phyloP scores from a whole-genome alignment of 1,140 invertebrate species.

The Hycleus phaleratus region DNA sequence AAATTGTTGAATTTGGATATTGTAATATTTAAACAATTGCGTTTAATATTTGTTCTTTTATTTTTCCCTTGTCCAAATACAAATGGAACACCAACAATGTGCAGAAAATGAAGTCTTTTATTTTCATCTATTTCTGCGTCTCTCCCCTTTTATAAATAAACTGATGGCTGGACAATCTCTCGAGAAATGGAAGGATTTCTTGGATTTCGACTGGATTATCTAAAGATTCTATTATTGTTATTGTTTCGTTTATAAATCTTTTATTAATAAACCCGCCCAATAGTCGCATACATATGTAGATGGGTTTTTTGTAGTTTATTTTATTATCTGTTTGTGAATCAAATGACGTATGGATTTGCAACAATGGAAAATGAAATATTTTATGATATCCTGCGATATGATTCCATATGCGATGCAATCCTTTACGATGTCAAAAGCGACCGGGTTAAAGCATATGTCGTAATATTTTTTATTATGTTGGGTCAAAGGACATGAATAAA shows the following conservation, averaged over 20 bases:
- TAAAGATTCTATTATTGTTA: background rate
- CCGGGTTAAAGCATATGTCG: conserved; percentile 10
- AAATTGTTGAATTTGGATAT: conserved; percentile 10
- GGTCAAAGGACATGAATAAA: conserved; percentile 23
- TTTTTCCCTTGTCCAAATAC: too few species aligned
- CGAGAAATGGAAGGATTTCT: too few species aligned
- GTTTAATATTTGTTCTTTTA: too few species aligned
- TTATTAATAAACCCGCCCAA: background rate
- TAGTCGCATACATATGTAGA: background rate
- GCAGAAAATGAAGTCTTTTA: too few species aligned
- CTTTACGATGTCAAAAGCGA: conserved; percentile 14
- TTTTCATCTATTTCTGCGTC: too few species aligned
- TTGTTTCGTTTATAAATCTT: background rate
- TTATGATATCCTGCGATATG: conserved; percentile 13
- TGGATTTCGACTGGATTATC: too few species aligned
- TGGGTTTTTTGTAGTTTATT: background rate
- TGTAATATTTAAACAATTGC: too few species aligned
- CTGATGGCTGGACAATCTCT: too few species aligned
- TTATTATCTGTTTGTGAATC: background rate
- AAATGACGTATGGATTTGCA: conserved; percentile 13
- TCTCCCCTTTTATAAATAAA: too few species aligned
- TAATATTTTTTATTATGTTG: conserved; percentile 22
- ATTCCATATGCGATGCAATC: conserved; percentile 6
- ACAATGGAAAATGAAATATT: conserved; percentile 22
- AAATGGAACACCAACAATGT: too few species aligned